Conservation (phyloP, 2,888 invertebrate species). For the Ganaspis brasiliensis region DNA sequence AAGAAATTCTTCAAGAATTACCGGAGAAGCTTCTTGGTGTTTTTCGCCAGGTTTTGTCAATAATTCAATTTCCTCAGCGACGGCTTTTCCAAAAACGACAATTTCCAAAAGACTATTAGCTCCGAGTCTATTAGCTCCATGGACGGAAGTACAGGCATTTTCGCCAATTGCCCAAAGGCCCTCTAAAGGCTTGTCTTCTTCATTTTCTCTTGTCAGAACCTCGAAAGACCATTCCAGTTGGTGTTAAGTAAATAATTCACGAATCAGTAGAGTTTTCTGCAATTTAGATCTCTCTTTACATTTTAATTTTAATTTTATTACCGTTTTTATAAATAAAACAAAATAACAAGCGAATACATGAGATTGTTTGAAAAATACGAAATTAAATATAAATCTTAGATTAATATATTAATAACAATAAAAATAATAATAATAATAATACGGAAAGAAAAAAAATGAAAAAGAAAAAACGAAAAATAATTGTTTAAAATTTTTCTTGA, state of each 20-base stretch:
- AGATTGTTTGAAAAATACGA: too few relatives aligned
- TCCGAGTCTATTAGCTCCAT: conserved; percentile 98
- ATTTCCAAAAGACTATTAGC: conserved; percentile 98
- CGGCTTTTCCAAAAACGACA: conserved; percentile 99
- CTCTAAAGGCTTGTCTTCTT: conserved; percentile 87
- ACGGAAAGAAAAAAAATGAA: too few relatives aligned
- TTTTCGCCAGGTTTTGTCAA: conserved; percentile 92
- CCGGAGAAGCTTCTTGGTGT: conserved; percentile 87
- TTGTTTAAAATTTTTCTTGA: too few relatives aligned
- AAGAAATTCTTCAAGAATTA: too few relatives aligned
- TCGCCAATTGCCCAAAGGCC: conserved; percentile 98
- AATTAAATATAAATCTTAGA: too few relatives aligned
- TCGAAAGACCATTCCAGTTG: conserved; percentile 48
- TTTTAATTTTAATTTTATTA: background rate
- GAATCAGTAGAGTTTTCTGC: background rate
- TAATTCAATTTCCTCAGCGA: conserved; percentile 93
- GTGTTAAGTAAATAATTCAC: conserved; percentile 12
- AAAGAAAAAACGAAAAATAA: too few relatives aligned
- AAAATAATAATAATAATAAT: too few relatives aligned
- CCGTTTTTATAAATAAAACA: too few relatives aligned
- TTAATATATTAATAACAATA: too few relatives aligned
- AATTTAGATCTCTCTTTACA: background rate
- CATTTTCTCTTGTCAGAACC: conserved; percentile 84
- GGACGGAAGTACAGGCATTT: conserved; percentile 96
- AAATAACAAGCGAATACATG: too few relatives aligned